These are phyloP conservation scores for Atethmia centrago DNA, from an alignment of 2,888 invertebrate species.

Conservation along the genomic window DNA sequence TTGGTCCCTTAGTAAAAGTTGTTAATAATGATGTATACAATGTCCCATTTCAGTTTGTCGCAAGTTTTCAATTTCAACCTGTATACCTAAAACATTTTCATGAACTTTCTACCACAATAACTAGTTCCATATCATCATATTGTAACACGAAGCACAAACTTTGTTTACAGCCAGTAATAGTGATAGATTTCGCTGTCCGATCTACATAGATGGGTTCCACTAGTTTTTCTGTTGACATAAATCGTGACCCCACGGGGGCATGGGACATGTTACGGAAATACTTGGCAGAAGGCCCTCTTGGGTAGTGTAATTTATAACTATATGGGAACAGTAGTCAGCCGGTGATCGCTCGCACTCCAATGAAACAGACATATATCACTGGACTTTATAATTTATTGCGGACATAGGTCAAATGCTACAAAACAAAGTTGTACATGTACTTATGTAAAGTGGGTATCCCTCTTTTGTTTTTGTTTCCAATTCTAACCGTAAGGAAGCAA, in stretches of 20 bases:
- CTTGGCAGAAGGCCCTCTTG: conserved; percentile 80
- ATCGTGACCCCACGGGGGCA: conserved; percentile 76
- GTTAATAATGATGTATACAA: too few relatives aligned
- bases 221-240: conserved; percentile 86
- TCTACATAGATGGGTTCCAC: conserved; percentile 69
- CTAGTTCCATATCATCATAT: not conserved
- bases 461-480: conserved; percentile 11
- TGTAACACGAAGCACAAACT: conserved; percentile 31
- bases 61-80: too few relatives aligned
- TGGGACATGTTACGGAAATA: conserved; percentile 78
- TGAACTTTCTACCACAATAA: not conserved
- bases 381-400: conserved; percentile 66
- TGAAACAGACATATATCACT: conserved; percentile 65
- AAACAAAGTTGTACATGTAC: conserved; percentile 59
- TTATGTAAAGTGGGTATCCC: conserved; percentile 42
- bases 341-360: conserved; percentile 64
- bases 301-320: conserved; percentile 82
- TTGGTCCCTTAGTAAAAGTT: too few relatives aligned
- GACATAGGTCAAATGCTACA: conserved; percentile 62
- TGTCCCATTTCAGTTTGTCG: too few relatives aligned
- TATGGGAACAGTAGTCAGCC: conserved; percentile 59
- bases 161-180: conserved; percentile 58
- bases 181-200: conserved; percentile 64
- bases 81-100: not conserved
- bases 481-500: not conserved